Conservation (phyloP, 2,888 invertebrate species). For the Tetheella fluctuosa region DNA sequence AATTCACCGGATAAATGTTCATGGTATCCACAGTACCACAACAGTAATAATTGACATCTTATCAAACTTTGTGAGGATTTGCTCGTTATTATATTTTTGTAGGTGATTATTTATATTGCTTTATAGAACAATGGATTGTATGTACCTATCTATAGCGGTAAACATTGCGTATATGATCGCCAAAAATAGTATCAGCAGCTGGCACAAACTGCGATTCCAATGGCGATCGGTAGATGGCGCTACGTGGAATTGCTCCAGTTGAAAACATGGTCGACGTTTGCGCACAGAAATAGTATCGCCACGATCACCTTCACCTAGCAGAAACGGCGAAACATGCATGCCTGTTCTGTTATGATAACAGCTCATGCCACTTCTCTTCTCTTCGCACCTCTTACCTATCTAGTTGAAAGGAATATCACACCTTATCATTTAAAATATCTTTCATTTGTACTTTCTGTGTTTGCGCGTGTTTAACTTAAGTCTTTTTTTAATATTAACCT, state of each 20-base stretch:
- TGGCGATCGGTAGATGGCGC: constrained; percentile 75
- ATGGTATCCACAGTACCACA: background rate
- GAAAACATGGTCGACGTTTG: constrained; percentile 63
- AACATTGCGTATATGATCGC: constrained; percentile 54
- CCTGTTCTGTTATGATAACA: constrained; percentile 49
- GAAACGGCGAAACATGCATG: constrained; percentile 47
- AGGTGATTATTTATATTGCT: background rate
- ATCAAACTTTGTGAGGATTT: background rate
- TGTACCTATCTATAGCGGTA: constrained; percentile 40
- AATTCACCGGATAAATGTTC: background rate
- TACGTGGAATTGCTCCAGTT: constrained; percentile 48
- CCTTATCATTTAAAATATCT: background rate
- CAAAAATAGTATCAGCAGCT: constrained; percentile 76
- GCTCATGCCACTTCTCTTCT: constrained; percentile 31
- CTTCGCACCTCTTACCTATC: constrained; percentile 31
- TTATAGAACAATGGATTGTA: constrained; percentile 30
- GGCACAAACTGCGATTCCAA: constrained; percentile 59
- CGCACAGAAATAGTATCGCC: constrained; percentile 76
- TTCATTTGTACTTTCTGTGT: background rate
- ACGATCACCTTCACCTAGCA: constrained; percentile 82
- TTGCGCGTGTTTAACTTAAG: too few relatives aligned
- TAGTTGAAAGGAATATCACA: constrained; percentile 13
- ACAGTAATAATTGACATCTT: background rate
- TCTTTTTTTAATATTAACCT: too few relatives aligned
- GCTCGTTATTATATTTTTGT: background rate